Base-by-base conservation (phyloP, 2,113 vertebrate species). In the Prunella fulvescens region DNA sequence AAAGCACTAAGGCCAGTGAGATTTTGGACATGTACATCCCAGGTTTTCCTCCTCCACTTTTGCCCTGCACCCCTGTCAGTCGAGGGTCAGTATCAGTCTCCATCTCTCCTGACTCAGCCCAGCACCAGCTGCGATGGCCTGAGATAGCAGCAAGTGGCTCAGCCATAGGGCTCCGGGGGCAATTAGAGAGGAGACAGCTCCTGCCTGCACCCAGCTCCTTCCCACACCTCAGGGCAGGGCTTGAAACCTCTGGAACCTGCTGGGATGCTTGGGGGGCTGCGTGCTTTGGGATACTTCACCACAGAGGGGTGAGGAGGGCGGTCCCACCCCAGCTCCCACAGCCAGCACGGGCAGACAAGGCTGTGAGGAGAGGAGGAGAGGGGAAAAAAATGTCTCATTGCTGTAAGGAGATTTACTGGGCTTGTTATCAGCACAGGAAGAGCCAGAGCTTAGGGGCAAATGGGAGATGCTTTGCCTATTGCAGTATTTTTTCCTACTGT, bases 381-480 rank as follows among this genome's bases (percentile, higher is more conserved):
- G 25, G 56, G 12, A 3, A 61, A 80, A 84, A 79, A 64, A 67
- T 10, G 25, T 62, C 60, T 90, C 33, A 5, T 22, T 74, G 67
- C 64, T 70, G 40, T 14, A 69, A 51, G 65, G 79, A 90, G 88
- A 91, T 92, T 95, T 90, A 88, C 54, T 72, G 66, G 58, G 69
- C 61, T 86, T 2, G 42, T 96, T 95, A 95, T 97, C 94, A 97
- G 94, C 89, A 91, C 78, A 92, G 94, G 93, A 95, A 91, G 93
- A 95, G 91, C 89, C 6, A 20, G 91, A 82, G 95, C 94, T 95
- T 70, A 95, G 93, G 81, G 89, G 94, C 54, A 95, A 95, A 96
- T 1, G 76, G 48, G 87, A 93, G 93, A 94, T 95, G 88, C 90
- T 95, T 96, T 88, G 74, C 90, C 71, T 90, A 61, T 90, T 95